Conservation (phyloP, 2,888 invertebrate genomes). For the Drosophila nr. medialis region DNA sequence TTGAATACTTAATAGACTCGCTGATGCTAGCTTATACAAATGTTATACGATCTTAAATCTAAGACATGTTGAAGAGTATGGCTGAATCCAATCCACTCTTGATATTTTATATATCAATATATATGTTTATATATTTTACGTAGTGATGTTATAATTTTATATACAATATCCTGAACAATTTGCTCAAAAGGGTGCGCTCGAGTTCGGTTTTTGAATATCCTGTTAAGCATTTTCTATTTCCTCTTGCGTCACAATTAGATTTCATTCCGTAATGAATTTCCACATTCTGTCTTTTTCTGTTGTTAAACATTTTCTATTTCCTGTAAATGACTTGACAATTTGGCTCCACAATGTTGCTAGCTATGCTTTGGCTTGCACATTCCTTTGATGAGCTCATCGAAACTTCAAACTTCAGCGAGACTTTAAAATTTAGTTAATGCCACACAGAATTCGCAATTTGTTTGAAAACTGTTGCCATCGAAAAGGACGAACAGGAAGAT, state of each 20-base stretch:
- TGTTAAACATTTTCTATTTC: not conserved
- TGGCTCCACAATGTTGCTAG: not conserved
- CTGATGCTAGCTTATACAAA: not conserved
- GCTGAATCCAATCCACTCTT: not conserved
- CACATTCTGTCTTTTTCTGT: not conserved
- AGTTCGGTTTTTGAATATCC: not conserved
- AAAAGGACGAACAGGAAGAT: not conserved
- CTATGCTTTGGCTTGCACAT: not conserved
- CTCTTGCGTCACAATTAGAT: not conserved
- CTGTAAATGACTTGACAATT: not conserved
- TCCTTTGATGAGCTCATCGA: conserved; percentile 24
- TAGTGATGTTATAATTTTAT: too few species aligned
- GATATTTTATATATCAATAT: not conserved
- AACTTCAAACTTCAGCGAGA: conserved; percentile 2
- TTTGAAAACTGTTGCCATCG: conserved; percentile 1
- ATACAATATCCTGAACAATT: too few species aligned
- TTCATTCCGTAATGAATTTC: not conserved
- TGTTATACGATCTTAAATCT: not conserved
- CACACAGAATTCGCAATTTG: not conserved
- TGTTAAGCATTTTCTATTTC: not conserved
- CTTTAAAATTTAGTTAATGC: conserved; percentile 16
- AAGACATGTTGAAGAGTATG: not conserved
- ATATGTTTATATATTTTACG: too few species aligned
- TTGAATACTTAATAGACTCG: not conserved
- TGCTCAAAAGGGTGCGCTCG: not conserved